phyloP scores from a whole-genome alignment of 2,888 invertebrate species.

The Aromia moschata region DNA sequence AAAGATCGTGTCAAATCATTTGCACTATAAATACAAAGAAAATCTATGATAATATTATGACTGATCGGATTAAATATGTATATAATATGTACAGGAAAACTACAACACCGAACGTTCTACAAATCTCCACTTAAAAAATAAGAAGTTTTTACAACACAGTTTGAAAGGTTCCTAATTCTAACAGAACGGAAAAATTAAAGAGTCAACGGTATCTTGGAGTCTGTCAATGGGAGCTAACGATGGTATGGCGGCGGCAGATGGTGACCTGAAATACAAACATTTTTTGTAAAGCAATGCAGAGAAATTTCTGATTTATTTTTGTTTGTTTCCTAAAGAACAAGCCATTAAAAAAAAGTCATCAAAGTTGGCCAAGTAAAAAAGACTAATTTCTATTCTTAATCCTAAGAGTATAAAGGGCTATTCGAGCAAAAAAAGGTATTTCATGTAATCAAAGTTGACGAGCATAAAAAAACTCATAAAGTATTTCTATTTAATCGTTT shows the following conservation, averaged over 20 bases:
- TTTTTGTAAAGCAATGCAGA: no score
- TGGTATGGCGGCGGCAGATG: conserved; percentile 8
- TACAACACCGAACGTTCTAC: conserved; percentile 7
- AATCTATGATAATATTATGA: conserved; percentile 10
- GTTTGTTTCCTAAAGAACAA: no score
- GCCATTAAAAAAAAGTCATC: no score
- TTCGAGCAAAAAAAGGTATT: no score
- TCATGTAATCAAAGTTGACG: no score
- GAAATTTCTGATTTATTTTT: no score
- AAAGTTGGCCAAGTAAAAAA: no score
- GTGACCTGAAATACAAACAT: conserved; percentile 13
- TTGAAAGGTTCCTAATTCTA: background rate
- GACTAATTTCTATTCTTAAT: no score
- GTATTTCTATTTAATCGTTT: no score
- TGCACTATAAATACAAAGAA: conserved; percentile 13
- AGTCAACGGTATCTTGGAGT: background rate
- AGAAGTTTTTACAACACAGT: conserved; percentile 4
- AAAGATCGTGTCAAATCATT: background rate
- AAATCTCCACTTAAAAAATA: background rate
- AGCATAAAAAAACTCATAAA: no score
- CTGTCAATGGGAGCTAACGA: background rate
- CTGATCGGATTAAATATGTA: background rate
- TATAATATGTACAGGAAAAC: conserved; percentile 10
- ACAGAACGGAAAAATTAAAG: no score
- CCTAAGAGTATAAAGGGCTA: no score